Conservation (phyloP, 2,113 vertebrate genomes). For the Jacana jacana region DNA sequence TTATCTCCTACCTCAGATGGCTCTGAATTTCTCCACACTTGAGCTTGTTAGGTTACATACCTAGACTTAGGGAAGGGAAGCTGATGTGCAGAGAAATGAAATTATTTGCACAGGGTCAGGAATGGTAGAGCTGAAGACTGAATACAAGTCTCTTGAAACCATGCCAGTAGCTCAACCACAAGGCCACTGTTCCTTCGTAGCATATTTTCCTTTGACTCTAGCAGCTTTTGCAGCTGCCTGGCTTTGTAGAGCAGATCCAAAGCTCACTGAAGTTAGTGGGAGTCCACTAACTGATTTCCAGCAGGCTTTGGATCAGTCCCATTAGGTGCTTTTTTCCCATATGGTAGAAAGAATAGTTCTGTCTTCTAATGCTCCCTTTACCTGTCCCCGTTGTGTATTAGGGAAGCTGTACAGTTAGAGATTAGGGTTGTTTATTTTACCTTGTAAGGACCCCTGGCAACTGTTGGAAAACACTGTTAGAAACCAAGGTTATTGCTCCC, state of each 20-base stretch:
- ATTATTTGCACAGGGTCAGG: background rate
- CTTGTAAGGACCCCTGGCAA: background rate
- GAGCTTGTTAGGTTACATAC: background rate
- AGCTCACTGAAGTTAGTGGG: constrained; percentile 3
- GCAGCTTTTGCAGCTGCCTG: constrained; percentile 34
- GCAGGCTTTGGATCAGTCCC: background rate
- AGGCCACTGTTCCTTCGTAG: background rate
- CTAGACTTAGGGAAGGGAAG: background rate
- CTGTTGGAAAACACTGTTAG: background rate
- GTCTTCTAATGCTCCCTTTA: background rate
- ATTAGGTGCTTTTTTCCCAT: background rate
- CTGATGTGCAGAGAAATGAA: background rate
- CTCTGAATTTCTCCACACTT: background rate
- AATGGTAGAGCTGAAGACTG: background rate
- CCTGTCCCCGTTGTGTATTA: background rate
- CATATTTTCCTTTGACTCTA: constrained; percentile 20
- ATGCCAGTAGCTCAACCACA: background rate
- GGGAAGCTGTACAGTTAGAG: background rate
- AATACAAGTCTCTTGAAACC: background rate
- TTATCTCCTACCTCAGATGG: background rate
- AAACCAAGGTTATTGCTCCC: constrained; percentile 22
- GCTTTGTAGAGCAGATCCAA: constrained; percentile 6
- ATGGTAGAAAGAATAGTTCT: background rate
- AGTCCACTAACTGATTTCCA: constrained; percentile 7
- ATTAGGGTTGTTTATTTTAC: background rate